A percentile compares a stretch with the other conserved stretches of the same genome.
Evolutionary conservation across 37 sponge, comb jelly and placozoan species (phyloP).

Genomic region (Diacarnus erythraeanus): DNA sequence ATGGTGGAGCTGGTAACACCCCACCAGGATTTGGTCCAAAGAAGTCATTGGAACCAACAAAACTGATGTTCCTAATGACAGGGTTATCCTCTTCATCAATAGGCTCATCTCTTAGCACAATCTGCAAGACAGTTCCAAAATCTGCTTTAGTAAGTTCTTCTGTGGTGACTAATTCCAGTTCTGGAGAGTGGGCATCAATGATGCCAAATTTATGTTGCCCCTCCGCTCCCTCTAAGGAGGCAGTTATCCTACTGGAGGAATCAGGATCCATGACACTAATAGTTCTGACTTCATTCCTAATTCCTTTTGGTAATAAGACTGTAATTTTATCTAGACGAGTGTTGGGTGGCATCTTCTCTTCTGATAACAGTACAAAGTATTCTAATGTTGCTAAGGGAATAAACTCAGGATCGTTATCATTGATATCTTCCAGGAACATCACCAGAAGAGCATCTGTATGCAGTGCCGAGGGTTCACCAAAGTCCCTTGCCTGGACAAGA

Average conservation of each 20-base stretch:
- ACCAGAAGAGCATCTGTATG: background rate
- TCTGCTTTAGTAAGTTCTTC: background rate
- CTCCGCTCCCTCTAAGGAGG: background rate
- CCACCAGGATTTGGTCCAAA: background rate
- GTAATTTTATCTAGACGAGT: slow-evolving; percentile 7
- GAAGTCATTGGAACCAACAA: background rate
- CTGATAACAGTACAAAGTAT: slow-evolving; percentile 1
- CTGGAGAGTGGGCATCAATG: background rate
- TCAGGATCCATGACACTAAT: slow-evolving; percentile 34
- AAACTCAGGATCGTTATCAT: slow-evolving; percentile 51
- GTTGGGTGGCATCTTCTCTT: background rate
- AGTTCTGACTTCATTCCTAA: background rate
- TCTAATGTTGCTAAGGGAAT: slow-evolving; percentile 17
- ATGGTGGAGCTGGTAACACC: background rate
- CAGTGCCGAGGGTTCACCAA: slow-evolving; percentile 33
- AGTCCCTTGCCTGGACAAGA: slow-evolving; percentile 45
- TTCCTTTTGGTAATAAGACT: background rate
- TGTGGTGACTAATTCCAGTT: background rate
- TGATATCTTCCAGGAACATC: slow-evolving; percentile 32
- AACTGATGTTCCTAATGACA: slow-evolving; percentile 19
- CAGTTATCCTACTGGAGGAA: slow-evolving; percentile 8
- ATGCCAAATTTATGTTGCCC: background rate
- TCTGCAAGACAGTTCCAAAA: slow-evolving; percentile 17
- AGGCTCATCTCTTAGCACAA: slow-evolving; percentile 14
- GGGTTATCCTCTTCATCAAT: background rate